phyloP scores from a whole-genome alignment of 1,140 invertebrate genomes.

The Nilaparvata lugens region DNA sequence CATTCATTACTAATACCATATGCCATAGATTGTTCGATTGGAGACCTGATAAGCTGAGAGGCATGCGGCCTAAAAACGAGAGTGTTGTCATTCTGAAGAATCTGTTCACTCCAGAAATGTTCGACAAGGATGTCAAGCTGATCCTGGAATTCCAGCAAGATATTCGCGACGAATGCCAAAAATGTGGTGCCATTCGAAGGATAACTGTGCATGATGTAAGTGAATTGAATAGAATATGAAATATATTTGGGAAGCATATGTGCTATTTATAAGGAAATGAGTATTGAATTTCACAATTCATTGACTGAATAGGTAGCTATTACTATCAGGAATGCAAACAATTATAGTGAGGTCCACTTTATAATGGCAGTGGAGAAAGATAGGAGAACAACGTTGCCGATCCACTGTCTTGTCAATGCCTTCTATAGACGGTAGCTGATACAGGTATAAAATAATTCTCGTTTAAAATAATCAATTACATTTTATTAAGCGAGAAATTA shows the following conservation, averaged over 20 bases:
- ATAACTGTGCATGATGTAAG: constrained; percentile 88
- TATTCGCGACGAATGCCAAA: constrained; percentile 76
- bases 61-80: constrained; percentile 78
- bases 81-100: constrained; percentile 90
- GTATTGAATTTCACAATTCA: not conserved
- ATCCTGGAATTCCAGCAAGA: constrained; percentile 90
- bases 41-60: constrained; percentile 83
- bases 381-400: too few relatives aligned
- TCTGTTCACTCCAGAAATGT: constrained; percentile 82
- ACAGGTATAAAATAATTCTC: too few relatives aligned
- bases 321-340: too few relatives aligned
- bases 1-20: too few relatives aligned
- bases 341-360: too few relatives aligned
- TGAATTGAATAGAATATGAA: too few relatives aligned
- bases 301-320: not conserved
- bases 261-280: not conserved
- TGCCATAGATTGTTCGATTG: constrained; percentile 86
- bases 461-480: too few relatives aligned
- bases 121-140: constrained; percentile 78
- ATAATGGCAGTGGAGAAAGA: too few relatives aligned
- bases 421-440: too few relatives aligned
- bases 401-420: too few relatives aligned
- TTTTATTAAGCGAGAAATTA: too few relatives aligned
- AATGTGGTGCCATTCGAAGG: constrained; percentile 89
- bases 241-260: constrained; percentile 19